Evolutionary conservation across 2,113 vertebrate genomes (phyloP).

Genomic region (Pagrus major): DNA sequence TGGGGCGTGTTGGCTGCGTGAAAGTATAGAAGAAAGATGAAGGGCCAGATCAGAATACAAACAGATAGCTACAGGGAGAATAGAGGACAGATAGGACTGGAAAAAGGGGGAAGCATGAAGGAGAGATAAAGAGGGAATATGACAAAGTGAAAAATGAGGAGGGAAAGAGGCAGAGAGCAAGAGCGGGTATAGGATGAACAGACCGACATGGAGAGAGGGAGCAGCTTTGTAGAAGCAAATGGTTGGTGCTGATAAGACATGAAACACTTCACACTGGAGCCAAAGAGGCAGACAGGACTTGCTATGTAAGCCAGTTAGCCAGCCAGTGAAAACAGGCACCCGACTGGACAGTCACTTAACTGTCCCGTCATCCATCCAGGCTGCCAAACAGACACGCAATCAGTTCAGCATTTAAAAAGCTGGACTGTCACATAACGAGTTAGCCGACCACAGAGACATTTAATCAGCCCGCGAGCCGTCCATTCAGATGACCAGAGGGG

Average conservation of each 20-base stretch:
- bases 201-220: slow-evolving; percentile 40
- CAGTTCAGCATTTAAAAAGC: slow-evolving; percentile 49
- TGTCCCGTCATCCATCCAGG: slow-evolving; percentile 36
- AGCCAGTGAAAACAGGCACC: slow-evolving; percentile 22
- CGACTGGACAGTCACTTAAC: slow-evolving; percentile 41
- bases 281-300: slow-evolving; percentile 60
- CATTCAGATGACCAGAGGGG: slow-evolving; percentile 25
- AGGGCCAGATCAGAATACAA: slow-evolving; percentile 54
- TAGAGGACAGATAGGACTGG: slow-evolving; percentile 8
- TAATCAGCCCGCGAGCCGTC: slow-evolving; percentile 42
- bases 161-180: slow-evolving; percentile 22
- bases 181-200: slow-evolving; percentile 22
- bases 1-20: background rate
- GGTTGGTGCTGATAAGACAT: slow-evolving; percentile 76
- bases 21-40: slow-evolving; percentile 48
- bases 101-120: slow-evolving; percentile 9
- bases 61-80: slow-evolving; percentile 31
- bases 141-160: slow-evolving; percentile 37
- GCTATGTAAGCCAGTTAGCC: slow-evolving; percentile 57
- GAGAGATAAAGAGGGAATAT: slow-evolving; percentile 30
- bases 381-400: slow-evolving; percentile 29
- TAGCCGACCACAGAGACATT: slow-evolving; percentile 30
- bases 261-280: slow-evolving; percentile 62
- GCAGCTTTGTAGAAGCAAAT: slow-evolving; percentile 72
- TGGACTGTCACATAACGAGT: slow-evolving; percentile 41